Base-by-base conservation (phyloP, 2,888 invertebrate species). In the Agrenia bidenticulata region DNA sequence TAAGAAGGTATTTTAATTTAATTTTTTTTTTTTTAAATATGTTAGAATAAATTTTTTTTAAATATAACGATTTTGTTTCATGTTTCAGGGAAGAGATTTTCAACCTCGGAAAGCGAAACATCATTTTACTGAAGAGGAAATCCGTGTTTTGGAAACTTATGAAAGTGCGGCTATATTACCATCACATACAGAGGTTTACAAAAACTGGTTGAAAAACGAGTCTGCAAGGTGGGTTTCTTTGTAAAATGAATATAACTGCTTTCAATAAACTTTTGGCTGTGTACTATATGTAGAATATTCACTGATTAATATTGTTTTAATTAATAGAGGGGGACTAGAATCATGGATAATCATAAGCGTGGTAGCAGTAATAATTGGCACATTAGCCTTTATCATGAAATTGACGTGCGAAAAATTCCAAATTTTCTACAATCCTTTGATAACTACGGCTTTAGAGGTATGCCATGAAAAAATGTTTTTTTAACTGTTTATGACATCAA, bases 81-180 rank as follows among this genome's bases (percentile, higher is more conserved):
- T n/a, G 53, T 57, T 26, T 2, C 21, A 74, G 79, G 80, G 80
- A 9, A 76, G 80, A 73, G 80, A 81, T 66, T 79, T 79, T 73
- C 80, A 80, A 64, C 79, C 80, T 5, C 76, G 78, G 41, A 78
- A 78, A 62, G 75, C 78, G 13, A 79, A 79, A 45, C 80, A 81
- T 73, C 77, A 78, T 61, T 81, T 80, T 64, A 81, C 80, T 17
- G 77, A 77, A 5, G 78, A 79, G 50, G 80, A 81, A 67, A 75
- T 77, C 58, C 75, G 77, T 66, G 77, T 79, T 53, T 76, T 81
- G 17, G 77, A 77, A 39, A 77, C 78, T 9, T 80, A 79, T 77
- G 80, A 81, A 64, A 80, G 79, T 67, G 73, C 79, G 63, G 80
- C 80, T 74, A 79, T 79, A 62, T 77, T 80, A 60, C 80, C 80